These are phyloP conservation scores for Mycteria americana DNA, from an alignment of 2,797 vertebrate genomes.

Conservation along the genomic window DNA sequence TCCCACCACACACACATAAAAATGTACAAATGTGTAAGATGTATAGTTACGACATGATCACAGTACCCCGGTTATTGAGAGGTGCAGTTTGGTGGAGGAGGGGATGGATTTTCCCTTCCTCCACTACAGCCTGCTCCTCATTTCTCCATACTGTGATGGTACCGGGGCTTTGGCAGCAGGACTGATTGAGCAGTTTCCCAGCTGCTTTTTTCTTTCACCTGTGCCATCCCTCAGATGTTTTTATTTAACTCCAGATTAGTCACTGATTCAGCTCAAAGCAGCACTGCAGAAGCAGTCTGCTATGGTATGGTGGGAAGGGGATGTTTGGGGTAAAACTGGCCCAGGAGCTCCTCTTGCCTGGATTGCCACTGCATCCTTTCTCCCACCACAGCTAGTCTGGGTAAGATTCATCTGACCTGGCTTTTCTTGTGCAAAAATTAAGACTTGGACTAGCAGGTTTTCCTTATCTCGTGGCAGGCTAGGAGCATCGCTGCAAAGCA, in stretches of 20 bases:
- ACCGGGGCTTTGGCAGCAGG: background rate
- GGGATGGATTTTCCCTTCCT: background rate
- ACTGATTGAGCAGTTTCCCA: background rate
- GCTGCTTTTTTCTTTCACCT: background rate
- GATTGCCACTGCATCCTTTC: background rate
- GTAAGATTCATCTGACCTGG: background rate
- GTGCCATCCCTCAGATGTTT: background rate
- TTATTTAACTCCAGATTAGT: background rate
- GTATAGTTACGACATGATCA: accelerated
- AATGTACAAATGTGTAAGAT: background rate
- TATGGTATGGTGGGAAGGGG: too few relatives aligned
- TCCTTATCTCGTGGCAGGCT: background rate
- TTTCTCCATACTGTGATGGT: accelerated
- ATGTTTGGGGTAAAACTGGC: background rate
- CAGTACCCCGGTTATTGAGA: accelerated
- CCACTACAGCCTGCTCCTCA: background rate
- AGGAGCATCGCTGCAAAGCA: background rate
- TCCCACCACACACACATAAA: background rate
- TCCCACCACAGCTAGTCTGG: background rate
- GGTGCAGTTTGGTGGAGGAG: background rate
- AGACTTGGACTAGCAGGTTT: background rate
- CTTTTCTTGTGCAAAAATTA: background rate
- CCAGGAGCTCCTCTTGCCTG: background rate
- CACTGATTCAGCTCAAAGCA: background rate
- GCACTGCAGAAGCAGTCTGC: background rate